Evolutionary conservation across 2,113 vertebrate species (phyloP).

Genomic region (Misgurnus mizolepis): DNA sequence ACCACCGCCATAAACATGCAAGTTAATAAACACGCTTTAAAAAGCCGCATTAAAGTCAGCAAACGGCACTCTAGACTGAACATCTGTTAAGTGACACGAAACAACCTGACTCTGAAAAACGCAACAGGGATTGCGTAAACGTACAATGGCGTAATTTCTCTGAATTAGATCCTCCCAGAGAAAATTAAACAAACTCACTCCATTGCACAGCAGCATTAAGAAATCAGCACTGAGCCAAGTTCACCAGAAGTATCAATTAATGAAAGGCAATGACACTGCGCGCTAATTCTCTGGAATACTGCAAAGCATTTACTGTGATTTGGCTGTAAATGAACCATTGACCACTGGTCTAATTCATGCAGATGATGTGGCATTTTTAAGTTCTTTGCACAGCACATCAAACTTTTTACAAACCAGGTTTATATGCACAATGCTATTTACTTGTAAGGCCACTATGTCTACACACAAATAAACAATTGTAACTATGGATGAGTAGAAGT

Average conservation of each 20-base stretch:
- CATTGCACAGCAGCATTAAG: conserved; percentile 11
- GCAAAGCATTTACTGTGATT: not conserved
- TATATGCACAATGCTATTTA: no score
- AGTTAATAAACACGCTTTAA: conserved; percentile 53
- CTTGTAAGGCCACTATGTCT: no score
- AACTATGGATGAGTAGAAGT: no score
- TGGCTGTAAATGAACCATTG: not conserved
- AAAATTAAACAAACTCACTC: conserved; percentile 46
- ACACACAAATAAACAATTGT: no score
- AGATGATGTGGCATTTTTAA: no score
- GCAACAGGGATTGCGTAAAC: conserved; percentile 53
- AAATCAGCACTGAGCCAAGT: conserved; percentile 4
- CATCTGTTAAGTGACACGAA: conserved; percentile 57
- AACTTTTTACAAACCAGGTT: no score
- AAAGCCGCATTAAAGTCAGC: conserved; percentile 45
- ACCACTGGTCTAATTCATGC: no score
- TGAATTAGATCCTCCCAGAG: conserved; percentile 45
- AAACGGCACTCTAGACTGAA: conserved; percentile 57
- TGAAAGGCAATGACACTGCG: not conserved
- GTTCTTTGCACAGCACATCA: no score
- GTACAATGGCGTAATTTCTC: conserved; percentile 53
- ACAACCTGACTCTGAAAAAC: conserved; percentile 54
- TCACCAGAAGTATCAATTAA: conserved; percentile 31
- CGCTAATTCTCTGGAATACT: conserved; percentile 5
- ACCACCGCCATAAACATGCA: conserved; percentile 49